Evolutionary conservation across 2,888 invertebrate genomes (phyloP).

Genomic region (Aspidiotus destructor): DNA sequence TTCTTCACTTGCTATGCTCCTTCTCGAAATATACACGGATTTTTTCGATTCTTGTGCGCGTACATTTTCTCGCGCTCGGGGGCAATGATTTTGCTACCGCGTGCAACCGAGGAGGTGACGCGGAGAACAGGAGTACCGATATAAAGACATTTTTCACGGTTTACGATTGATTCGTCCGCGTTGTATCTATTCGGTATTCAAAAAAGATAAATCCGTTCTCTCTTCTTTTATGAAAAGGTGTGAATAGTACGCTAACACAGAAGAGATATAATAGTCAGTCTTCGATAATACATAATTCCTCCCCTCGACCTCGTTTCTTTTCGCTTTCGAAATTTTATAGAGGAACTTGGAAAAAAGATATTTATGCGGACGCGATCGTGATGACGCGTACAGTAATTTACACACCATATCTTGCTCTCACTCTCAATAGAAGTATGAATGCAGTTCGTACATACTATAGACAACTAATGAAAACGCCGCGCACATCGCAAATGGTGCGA

Average conservation of each 20-base stretch:
- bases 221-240: conserved; percentile 29
- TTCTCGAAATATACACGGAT: background rate
- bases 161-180: conserved; percentile 27
- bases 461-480: too few species aligned
- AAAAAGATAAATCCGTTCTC: conserved; percentile 31
- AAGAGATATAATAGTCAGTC: conserved; percentile 2
- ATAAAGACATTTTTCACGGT: conserved; percentile 31
- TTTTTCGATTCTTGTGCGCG: background rate
- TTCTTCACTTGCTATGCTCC: background rate
- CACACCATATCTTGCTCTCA: background rate
- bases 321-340: too few species aligned
- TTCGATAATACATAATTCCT: too few species aligned
- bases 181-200: conserved; percentile 25
- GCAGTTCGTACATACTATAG: too few species aligned
- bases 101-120: background rate
- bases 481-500: too few species aligned
- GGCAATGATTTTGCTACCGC: background rate
- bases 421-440: too few species aligned
- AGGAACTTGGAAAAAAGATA: too few species aligned
- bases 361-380: too few species aligned
- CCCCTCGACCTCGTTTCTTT: too few species aligned
- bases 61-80: too few species aligned
- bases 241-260: conserved; percentile 27
- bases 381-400: background rate
- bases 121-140: conserved; percentile 22